Percentiles rank a stretch among this genome's conserved stretches.
phyloP scores from a whole-genome alignment of 37 sponge, comb jelly and placozoan species.

The Mnemiopsis leidyi region DNA sequence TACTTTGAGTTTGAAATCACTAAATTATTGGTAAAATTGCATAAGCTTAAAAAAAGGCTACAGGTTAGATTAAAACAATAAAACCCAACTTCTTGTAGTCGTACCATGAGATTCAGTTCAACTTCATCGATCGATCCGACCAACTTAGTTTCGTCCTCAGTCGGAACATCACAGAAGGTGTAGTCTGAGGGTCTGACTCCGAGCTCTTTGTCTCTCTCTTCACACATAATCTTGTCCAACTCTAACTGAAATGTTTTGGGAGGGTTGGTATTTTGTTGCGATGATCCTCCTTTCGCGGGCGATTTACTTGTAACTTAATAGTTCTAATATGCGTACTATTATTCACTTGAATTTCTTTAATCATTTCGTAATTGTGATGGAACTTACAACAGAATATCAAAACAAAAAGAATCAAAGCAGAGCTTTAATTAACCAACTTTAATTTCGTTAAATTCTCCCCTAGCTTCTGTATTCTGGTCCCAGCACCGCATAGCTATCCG shows the following conservation, averaged over 20 bases:
- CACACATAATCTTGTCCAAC: slow-evolving; percentile 8
- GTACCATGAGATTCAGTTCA: neutral
- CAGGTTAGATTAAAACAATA: neutral
- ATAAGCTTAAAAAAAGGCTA: too few species aligned
- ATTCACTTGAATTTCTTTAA: neutral
- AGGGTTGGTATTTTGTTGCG: too few species aligned
- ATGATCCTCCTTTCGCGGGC: too few species aligned
- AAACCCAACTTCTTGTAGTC: neutral
- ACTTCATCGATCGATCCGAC: neutral
- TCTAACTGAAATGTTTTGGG: too few species aligned
- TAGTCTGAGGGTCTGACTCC: neutral
- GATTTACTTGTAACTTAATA: too few species aligned
- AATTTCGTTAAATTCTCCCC: slow-evolving; percentile 17
- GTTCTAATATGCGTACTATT: too few species aligned
- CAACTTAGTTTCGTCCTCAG: neutral
- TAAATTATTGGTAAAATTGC: too few species aligned
- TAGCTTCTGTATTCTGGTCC: neutral
- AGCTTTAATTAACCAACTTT: too few species aligned
- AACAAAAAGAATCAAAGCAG: neutral
- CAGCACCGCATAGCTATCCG: neutral
- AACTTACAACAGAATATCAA: neutral
- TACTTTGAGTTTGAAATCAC: too few species aligned
- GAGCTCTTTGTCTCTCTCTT: neutral
- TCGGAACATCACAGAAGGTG: slow-evolving; percentile 10
- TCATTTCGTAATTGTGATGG: neutral